phyloP scores from a whole-genome alignment of 2,113 vertebrate species.

The Gracilinanus agilis region DNA sequence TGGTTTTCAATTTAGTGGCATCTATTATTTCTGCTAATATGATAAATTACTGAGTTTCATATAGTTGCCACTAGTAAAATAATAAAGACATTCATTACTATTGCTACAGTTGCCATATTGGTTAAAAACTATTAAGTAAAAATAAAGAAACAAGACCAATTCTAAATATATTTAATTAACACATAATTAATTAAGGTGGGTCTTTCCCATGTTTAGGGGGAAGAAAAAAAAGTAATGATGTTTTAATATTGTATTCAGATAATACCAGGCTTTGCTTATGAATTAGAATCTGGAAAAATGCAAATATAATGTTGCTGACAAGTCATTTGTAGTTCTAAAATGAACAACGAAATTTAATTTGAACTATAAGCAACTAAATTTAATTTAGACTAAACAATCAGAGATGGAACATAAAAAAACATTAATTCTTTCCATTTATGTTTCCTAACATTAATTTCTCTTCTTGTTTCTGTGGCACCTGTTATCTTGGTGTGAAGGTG shows the following conservation, averaged over 20 bases:
- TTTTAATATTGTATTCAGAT: slow-evolving; percentile 38
- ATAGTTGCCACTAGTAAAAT: background rate
- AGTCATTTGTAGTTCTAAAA: slow-evolving; percentile 36
- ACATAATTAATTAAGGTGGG: slow-evolving; percentile 22
- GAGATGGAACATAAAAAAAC: slow-evolving; percentile 16
- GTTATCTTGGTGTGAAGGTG: background rate
- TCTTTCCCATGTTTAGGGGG: slow-evolving; percentile 35
- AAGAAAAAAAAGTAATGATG: slow-evolving; percentile 45
- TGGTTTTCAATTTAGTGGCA: slow-evolving; percentile 43
- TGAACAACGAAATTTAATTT: background rate
- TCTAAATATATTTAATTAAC: slow-evolving; percentile 35
- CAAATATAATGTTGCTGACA: slow-evolving; percentile 26
- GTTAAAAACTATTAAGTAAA: slow-evolving; percentile 38
- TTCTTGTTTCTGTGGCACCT: background rate
- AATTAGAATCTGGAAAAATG: slow-evolving; percentile 49
- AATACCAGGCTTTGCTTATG: slow-evolving; percentile 17
- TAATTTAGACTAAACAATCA: slow-evolving; percentile 51
- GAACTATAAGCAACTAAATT: background rate
- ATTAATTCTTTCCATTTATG: slow-evolving; percentile 33
- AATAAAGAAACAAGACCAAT: slow-evolving; percentile 38
- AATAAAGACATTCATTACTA: slow-evolving; percentile 31
- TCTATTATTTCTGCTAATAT: background rate
- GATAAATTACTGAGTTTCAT: slow-evolving; percentile 42
- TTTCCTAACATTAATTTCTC: background rate
- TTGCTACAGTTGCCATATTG: slow-evolving; percentile 23